Percentiles rank a stretch among this genome's conserved stretches.
Conservation (phyloP, 2,888 invertebrate species). For the Ormyrus nitidulus region DNA sequence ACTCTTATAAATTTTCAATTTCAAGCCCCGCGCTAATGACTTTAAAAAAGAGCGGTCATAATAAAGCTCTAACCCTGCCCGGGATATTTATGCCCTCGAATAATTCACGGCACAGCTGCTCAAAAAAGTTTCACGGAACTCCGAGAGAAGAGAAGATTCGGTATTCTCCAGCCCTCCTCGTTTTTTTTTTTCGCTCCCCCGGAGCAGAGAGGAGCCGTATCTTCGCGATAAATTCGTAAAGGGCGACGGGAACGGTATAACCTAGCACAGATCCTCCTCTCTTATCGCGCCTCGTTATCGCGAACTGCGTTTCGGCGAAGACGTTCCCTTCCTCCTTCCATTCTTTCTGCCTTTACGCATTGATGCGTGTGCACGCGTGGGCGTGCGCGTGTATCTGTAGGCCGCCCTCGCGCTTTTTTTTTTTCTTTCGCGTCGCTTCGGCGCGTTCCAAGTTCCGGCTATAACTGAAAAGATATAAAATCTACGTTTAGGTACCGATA, state of each 20-base stretch:
- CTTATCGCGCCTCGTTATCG: constrained; percentile 46
- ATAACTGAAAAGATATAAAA: constrained; percentile 3
- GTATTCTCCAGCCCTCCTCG: background rate
- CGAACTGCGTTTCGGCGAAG: constrained; percentile 36
- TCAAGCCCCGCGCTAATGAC: too few relatives aligned
- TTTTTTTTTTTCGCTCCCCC: background rate
- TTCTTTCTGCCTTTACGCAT: too few relatives aligned
- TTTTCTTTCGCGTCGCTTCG: too few relatives aligned
- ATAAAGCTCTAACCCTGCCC: too few relatives aligned
- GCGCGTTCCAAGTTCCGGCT: too few relatives aligned
- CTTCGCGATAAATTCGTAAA: constrained; percentile 39
- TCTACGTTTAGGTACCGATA: background rate
- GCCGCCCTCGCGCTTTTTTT: background rate
- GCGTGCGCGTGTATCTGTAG: background rate
- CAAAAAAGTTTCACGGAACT: constrained; percentile 4
- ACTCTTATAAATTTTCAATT: too few relatives aligned
- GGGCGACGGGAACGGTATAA: constrained; percentile 10
- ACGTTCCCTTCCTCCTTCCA: background rate
- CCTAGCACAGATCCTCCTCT: background rate
- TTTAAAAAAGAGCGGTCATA: too few relatives aligned
- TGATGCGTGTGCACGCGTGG: too few relatives aligned
- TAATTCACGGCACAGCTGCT: constrained; percentile 10
- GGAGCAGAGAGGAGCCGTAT: background rate
- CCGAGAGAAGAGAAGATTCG: too few relatives aligned
- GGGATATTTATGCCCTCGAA: constrained; percentile 24